phyloP scores from a whole-genome alignment of 2,113 vertebrate genomes.

The Callionymus lyra region DNA sequence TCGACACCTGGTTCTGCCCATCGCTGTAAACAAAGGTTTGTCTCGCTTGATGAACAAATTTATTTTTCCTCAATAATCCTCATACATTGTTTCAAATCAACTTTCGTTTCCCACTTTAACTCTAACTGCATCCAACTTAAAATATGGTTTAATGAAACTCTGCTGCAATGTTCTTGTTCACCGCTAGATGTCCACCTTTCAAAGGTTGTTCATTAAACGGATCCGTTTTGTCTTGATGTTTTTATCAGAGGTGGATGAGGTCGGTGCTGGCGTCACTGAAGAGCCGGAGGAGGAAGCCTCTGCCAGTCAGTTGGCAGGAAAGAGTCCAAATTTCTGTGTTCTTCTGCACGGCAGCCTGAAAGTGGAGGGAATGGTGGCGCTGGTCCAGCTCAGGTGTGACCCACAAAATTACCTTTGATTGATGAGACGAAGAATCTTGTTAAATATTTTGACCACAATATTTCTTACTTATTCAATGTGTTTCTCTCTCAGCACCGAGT shows the following conservation, averaged over 20 bases:
- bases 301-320: slow-evolving; percentile 92
- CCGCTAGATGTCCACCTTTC: too few relatives aligned
- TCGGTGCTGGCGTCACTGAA: slow-evolving; percentile 85
- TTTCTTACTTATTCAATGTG: too few relatives aligned
- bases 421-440: too few relatives aligned
- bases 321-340: slow-evolving; percentile 96
- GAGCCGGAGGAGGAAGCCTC: slow-evolving; percentile 92
- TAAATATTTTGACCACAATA: background rate
- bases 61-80: background rate
- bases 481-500: slow-evolving; percentile 72
- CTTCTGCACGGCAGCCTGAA: slow-evolving; percentile 94
- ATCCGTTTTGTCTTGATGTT: background rate
- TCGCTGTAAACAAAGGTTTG: slow-evolving; percentile 94
- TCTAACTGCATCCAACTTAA: too few relatives aligned
- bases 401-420: too few relatives aligned
- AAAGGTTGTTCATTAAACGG: too few relatives aligned
- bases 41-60: background rate
- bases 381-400: slow-evolving; percentile 91
- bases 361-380: slow-evolving; percentile 97
- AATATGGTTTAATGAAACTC: too few relatives aligned
- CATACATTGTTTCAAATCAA: background rate
- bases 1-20: slow-evolving; percentile 90
- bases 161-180: too few relatives aligned
- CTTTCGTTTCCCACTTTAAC: background rate
- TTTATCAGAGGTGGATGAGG: slow-evolving; percentile 83